phyloP scores from a whole-genome alignment of 2,113 vertebrate genomes.

The Deroptyus accipitrinus region DNA sequence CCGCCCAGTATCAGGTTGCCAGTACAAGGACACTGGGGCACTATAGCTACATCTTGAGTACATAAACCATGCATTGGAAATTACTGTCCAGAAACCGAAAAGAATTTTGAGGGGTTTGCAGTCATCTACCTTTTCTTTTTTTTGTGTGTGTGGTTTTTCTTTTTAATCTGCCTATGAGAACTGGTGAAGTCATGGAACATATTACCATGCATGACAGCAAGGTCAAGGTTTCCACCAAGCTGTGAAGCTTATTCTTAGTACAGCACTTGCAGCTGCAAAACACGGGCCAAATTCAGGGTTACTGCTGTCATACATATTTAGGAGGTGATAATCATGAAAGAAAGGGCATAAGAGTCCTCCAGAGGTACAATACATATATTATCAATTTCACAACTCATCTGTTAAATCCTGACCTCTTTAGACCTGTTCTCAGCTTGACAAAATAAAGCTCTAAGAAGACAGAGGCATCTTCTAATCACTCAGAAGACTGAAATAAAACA shows the following conservation, averaged over 20 bases:
- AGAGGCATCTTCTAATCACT: not conserved
- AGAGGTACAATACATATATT: not conserved
- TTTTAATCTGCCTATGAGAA: not conserved
- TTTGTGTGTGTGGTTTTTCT: too few species aligned
- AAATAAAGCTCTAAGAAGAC: not conserved
- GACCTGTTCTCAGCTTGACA: not conserved
- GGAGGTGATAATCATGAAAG: constrained; percentile 17
- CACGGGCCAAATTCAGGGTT: not conserved
- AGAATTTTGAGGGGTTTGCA: not conserved
- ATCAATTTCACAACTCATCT: constrained; percentile 25
- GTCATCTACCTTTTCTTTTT: not conserved
- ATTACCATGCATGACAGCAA: not conserved
- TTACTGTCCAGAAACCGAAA: not conserved
- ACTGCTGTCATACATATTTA: constrained; percentile 28
- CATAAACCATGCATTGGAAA: not conserved
- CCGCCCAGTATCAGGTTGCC: accelerated
- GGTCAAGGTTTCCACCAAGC: constrained; percentile 2
- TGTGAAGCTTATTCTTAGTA: constrained; percentile 24
- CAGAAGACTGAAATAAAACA: not conserved
- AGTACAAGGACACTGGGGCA: accelerated
- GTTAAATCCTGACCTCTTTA: not conserved
- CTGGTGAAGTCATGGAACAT: not conserved
- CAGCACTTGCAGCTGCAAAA: constrained; percentile 40
- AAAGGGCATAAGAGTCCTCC: not conserved
- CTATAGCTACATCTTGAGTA: accelerated